Base-by-base conservation (phyloP, 2,797 vertebrate species). In the Diplodus sargus region DNA sequence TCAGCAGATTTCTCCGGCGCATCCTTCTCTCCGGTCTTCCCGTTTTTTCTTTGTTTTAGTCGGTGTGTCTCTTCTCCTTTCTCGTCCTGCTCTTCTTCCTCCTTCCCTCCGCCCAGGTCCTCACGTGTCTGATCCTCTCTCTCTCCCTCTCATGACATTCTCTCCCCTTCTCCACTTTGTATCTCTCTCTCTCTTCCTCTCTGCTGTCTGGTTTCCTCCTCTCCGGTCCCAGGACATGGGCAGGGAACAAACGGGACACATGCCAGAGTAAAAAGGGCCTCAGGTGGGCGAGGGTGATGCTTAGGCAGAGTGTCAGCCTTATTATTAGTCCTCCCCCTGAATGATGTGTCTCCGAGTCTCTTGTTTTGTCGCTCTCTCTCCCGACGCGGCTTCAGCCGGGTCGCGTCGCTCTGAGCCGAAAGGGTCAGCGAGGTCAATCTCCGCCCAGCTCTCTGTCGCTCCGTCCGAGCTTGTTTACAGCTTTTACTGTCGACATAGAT, bases 391-490 rank as follows among this genome's bases (percentile, higher is more conserved):
- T 51, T 34, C 34, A 9, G 34, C 7, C 22, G 25, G 25, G 76
- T 51, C 76, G 60, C 59, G 22, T 72, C 49, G 69, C 79, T 74
- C 64, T 71, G 82, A 89, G 79, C 78, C 45, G 13, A 57, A 57
- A 28, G 57, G 91, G 87, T 94, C 91, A 74, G 2, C 17, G n/a
- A 62, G 92, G 90, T 93, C 91, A 78, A 25, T 12, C 54, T 79
- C 81, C 74, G 20, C 71, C 86, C 61, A 65, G 76, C 69, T 78
- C 80, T 25, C 52, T 66, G 83, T 84, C 82, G 60, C 87, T 60
- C 59, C 15, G 78, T 84, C 81, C 75, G 4, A 23, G 84, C 86
- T 86, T 91, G 88, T 91, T 93, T 85, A 89, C 87, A 86, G 88
- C 87, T 79, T 86, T 86, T 87, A 82, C 82, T 86, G 70, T 89